Evolutionary conservation across 2,797 vertebrate species (phyloP).

Genomic region (Manis pentadactyla): DNA sequence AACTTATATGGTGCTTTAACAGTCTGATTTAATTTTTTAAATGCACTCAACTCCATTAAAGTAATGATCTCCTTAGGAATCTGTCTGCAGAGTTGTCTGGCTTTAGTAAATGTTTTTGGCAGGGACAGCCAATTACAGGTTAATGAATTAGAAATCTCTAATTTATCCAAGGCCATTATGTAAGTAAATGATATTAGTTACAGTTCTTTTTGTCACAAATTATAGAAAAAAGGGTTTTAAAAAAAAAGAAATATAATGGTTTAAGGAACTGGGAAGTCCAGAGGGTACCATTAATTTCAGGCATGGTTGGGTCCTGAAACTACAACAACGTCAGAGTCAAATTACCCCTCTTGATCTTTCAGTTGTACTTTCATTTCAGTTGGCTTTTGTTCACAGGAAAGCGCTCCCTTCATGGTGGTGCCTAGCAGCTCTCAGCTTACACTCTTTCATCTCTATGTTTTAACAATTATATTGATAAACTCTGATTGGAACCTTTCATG

Average conservation of each 20-base stretch:
- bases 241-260: not conserved
- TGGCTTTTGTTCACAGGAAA: not conserved
- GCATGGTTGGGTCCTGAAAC: not conserved
- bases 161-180: constrained; percentile 26
- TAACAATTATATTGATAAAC: not conserved
- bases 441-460: not conserved
- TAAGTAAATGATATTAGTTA: constrained; percentile 46
- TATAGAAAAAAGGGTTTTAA: not conserved
- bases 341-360: not conserved
- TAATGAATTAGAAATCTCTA: constrained; percentile 66
- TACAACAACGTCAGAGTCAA: not conserved
- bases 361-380: not conserved
- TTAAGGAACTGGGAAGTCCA: not conserved
- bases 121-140: constrained; percentile 34
- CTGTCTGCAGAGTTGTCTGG: not conserved
- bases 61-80: not conserved
- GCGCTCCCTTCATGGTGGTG: not conserved
- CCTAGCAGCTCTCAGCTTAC: accelerated
- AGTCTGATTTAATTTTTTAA: not conserved
- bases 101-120: not conserved
- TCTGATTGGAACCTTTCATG: not conserved
- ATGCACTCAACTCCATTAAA: not conserved
- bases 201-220: constrained; percentile 52
- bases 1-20: not conserved
- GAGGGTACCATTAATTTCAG: constrained; percentile 3